Evolutionary conservation across 2,888 invertebrate genomes (phyloP), one percentile per base, ranked within the genome.

Genomic region (Chromoteleia sp.): DNA sequence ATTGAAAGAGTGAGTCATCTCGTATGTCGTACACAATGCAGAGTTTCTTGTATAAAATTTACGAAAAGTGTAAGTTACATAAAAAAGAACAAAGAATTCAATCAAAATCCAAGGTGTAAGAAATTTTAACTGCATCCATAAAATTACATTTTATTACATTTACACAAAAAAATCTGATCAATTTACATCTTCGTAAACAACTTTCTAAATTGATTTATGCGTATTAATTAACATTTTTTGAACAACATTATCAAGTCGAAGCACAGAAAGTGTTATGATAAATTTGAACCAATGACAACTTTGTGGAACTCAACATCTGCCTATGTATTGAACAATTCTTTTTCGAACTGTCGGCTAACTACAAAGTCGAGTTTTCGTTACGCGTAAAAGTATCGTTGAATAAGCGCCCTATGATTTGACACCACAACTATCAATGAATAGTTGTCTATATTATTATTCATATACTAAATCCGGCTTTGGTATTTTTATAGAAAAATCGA

Each of bases 301-400:
- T 8, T 10, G 12, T 25, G 10, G 10, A 19, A 33, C 6, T 25
- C 21, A 50, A 63, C 63, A 65, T 73, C 71, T 73, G 71, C 65
- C 36, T 36, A 19, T 12, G 45, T 8, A 29, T 33, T 45, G 39
- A 41, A 50, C 58, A 58, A 12, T 58, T 58, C 36, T 52, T 33
- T 56, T 74, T 30, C 19, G 33, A 67, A n/a, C 41, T 21, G 65
- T 67, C 75, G 75, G 75, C 29, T 25, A 6, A 58, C 75, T 75
- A 75, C 39, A 75, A 75, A 75, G 75, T 58, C 29, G 0, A 19
- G 6, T 54, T 56, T 65, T 74, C 39, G 73, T 63, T 74, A 63
- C 21, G 39, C 14, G 33, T 56, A 63, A 63, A 54, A 63, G 63
- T 45, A 33, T 14, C n/a, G 50, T 48, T 48, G 56, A 50, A 67